phyloP scores from a whole-genome alignment of 2,113 vertebrate genomes.

The Chaenocephalus aceratus region DNA sequence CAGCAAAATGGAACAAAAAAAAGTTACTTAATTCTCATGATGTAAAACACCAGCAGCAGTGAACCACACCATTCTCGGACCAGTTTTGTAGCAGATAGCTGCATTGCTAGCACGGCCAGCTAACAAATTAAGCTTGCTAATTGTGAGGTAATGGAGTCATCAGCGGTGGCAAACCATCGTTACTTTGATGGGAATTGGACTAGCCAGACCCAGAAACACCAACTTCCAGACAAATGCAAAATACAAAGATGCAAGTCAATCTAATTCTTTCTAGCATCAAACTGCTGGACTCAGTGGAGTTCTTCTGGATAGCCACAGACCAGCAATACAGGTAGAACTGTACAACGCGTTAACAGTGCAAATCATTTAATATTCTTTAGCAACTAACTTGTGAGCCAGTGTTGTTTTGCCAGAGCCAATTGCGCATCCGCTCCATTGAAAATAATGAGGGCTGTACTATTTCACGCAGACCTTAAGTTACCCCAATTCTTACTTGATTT shows the following conservation, averaged over 20 bases:
- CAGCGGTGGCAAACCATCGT: not conserved
- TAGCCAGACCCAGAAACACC: not conserved
- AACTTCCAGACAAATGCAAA: not conserved
- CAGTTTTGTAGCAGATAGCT: not conserved
- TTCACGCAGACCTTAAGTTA: too few relatives aligned
- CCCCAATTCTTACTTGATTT: too few relatives aligned
- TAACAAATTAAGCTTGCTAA: not conserved
- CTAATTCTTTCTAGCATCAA: not conserved
- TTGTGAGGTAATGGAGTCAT: slow-evolving; percentile 13
- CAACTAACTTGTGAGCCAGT: too few relatives aligned
- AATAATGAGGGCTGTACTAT: too few relatives aligned
- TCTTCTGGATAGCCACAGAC: too few relatives aligned
- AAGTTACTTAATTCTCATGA: not conserved
- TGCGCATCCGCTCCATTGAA: too few relatives aligned
- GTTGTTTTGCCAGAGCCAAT: too few relatives aligned
- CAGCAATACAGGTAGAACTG: too few relatives aligned
- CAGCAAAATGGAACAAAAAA: not conserved
- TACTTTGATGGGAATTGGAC: not conserved
- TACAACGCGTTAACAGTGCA: too few relatives aligned
- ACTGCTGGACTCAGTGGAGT: too few relatives aligned
- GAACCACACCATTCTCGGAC: not conserved
- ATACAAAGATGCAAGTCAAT: slow-evolving; percentile 2
- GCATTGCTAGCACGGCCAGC: not conserved
- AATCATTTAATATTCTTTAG: too few relatives aligned
- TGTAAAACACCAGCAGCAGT: not conserved